phyloP scores from a whole-genome alignment of 2,888 invertebrate species.

The Drymonia ruficornis region DNA sequence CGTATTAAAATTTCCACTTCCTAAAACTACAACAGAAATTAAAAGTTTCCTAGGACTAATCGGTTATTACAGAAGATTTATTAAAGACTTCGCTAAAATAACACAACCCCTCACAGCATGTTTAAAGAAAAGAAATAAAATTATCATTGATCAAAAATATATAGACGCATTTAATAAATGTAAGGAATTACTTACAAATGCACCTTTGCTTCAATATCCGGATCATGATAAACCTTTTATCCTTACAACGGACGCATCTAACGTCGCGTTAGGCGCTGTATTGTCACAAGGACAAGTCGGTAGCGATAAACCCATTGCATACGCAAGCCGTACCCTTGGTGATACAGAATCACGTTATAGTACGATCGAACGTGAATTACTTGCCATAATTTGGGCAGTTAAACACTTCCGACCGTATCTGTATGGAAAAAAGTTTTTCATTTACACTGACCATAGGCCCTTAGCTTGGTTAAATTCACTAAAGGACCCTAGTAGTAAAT shows the following conservation, averaged over 20 bases:
- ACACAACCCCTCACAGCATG: conserved; percentile 18
- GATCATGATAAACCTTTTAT: conserved; percentile 12
- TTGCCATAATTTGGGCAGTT: conserved; percentile 12
- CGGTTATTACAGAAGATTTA: conserved; percentile 56
- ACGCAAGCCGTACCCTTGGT: conserved; percentile 13
- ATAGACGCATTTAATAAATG: conserved; percentile 17
- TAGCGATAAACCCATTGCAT: conserved; percentile 28
- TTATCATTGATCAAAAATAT: conserved; percentile 14
- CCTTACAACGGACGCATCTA: conserved; percentile 33
- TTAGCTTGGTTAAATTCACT: background rate
- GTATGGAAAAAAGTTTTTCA: conserved; percentile 10
- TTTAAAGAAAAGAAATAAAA: conserved; percentile 11
- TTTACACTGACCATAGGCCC: conserved; percentile 11
- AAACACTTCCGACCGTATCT: conserved; percentile 13
- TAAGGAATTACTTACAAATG: conserved; percentile 12
- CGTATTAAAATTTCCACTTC: conserved; percentile 34
- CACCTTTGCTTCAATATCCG: conserved; percentile 15
- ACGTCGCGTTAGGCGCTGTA: conserved; percentile 30
- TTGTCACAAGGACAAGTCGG: conserved; percentile 32
- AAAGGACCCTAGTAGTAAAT: conserved; percentile 2
- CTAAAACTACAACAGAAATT: conserved; percentile 33
- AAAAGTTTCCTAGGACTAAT: conserved; percentile 52
- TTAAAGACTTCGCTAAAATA: conserved; percentile 42
- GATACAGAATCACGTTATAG: conserved; percentile 11
- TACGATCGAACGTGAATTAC: conserved; percentile 9